A percentile compares a stretch with the other conserved stretches of the same genome.
phyloP scores from a whole-genome alignment of 2,888 invertebrate genomes.

The Lordiphosa fenestrarum region DNA sequence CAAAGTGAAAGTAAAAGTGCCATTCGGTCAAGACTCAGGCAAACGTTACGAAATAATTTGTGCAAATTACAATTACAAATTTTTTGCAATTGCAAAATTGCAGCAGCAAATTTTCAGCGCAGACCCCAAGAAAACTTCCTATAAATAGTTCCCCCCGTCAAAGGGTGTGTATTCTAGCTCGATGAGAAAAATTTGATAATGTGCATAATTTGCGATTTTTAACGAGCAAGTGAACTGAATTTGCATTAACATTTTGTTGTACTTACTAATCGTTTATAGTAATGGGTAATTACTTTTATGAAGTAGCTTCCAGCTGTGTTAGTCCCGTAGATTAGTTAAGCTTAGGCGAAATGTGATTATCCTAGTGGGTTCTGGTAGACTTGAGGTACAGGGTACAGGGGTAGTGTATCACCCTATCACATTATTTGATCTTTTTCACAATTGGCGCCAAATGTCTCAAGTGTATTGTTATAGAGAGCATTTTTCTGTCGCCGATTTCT shows the following conservation, averaged over 20 bases:
- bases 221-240: conserved; percentile 9
- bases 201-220: conserved; percentile 46
- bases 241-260: conserved; percentile 7
- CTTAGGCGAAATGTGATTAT: background rate
- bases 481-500: too few relatives aligned
- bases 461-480: too few relatives aligned
- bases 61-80: conserved; percentile 10
- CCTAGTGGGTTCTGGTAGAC: too few relatives aligned
- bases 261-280: conserved; percentile 6
- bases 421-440: too few relatives aligned
- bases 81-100: conserved; percentile 39
- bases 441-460: too few relatives aligned
- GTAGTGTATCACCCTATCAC: too few relatives aligned
- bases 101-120: conserved; percentile 33
- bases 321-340: background rate
- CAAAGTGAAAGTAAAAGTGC: conserved; percentile 42
- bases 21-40: conserved; percentile 23
- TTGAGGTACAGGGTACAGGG: too few relatives aligned
- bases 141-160: conserved; percentile 52
- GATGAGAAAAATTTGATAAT: conserved; percentile 31
- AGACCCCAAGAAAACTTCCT: conserved; percentile 46
- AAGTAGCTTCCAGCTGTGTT: background rate
- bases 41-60: conserved; percentile 49
- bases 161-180: conserved; percentile 45
- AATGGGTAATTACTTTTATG: conserved; percentile 6